Percentiles rank a stretch among this genome's conserved stretches.
Conservation (phyloP, 2,888 invertebrate species). For the Mactromeris polynyma region DNA sequence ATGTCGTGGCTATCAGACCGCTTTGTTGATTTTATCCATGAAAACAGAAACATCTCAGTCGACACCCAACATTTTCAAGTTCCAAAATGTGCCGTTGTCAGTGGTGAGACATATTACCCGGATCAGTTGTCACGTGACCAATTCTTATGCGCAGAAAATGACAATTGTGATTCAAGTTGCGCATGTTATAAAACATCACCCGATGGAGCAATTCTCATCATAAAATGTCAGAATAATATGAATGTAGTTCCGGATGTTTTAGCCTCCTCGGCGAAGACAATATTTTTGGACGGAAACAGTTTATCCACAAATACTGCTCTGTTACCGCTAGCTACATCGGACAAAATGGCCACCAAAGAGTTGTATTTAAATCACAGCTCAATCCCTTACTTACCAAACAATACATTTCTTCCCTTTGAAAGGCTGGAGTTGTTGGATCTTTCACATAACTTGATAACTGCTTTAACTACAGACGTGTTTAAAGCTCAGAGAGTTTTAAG, state of each 20-base stretch:
- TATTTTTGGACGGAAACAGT: constrained; percentile 70
- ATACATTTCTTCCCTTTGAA: constrained; percentile 42
- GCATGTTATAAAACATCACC: constrained; percentile 55
- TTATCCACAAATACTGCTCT: constrained; percentile 35
- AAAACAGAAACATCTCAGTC: constrained; percentile 8
- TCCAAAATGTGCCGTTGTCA: constrained; percentile 63
- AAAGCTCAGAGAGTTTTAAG: constrained; percentile 30
- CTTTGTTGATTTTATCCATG: constrained; percentile 26
- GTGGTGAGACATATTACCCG: constrained; percentile 41
- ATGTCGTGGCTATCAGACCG: constrained; percentile 69
- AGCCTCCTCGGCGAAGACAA: constrained; percentile 42
- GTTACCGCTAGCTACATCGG: constrained; percentile 29
- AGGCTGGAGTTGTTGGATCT: constrained; percentile 53
- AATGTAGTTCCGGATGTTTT: constrained; percentile 44
- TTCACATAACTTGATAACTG: constrained; percentile 37
- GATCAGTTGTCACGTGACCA: constrained; percentile 51
- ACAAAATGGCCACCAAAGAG: constrained; percentile 59
- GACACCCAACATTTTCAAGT: constrained; percentile 51
- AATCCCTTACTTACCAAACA: constrained; percentile 24
- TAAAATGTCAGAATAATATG: constrained; percentile 50
- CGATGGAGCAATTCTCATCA: constrained; percentile 39
- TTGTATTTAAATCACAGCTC: constrained; percentile 60
- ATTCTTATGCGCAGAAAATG: constrained; percentile 61
- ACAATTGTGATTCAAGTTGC: constrained; percentile 59
- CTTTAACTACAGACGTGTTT: constrained; percentile 51